Percentiles rank a stretch among this genome's conserved stretches.
These are phyloP conservation scores for Sebastes melanostomus DNA, from an alignment of 2,797 vertebrate species.

Conservation along the genomic window DNA sequence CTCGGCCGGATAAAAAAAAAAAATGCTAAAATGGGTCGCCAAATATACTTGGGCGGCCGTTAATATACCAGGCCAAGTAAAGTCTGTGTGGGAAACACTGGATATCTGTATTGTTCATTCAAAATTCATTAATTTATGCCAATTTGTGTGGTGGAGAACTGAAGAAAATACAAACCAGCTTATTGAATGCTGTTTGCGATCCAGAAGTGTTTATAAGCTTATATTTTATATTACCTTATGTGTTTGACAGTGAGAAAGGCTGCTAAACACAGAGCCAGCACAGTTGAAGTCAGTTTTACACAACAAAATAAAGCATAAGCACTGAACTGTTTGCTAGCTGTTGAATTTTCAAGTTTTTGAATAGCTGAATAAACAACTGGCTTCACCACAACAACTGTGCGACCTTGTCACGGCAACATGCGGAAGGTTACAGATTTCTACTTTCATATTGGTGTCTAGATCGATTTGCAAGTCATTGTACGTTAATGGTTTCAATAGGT, in stretches of 20 bases:
- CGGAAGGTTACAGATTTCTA: background rate
- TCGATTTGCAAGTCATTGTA: constrained; percentile 36
- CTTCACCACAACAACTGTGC: background rate
- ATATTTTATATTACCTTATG: background rate
- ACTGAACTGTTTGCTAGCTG: background rate
- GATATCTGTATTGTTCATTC: background rate
- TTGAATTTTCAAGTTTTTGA: background rate
- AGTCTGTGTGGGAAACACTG: background rate
- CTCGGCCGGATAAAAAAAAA: background rate
- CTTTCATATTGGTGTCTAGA: constrained; percentile 9
- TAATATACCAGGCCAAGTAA: background rate
- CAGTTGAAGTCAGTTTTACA: background rate
- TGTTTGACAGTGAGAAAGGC: background rate
- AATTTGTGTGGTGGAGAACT: background rate
- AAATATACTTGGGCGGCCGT: background rate
- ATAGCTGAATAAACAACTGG: background rate
- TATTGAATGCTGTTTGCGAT: background rate
- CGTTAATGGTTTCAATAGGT: constrained; percentile 41
- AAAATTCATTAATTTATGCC: background rate
- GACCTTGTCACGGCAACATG: background rate
- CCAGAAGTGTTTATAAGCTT: background rate
- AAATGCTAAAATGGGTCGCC: background rate
- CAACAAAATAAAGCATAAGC: background rate
- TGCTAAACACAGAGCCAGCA: background rate
- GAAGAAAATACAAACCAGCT: background rate